These are phyloP conservation scores for Recurvirostra avosetta DNA, from an alignment of 2,113 vertebrate species.

Conservation along the genomic window DNA sequence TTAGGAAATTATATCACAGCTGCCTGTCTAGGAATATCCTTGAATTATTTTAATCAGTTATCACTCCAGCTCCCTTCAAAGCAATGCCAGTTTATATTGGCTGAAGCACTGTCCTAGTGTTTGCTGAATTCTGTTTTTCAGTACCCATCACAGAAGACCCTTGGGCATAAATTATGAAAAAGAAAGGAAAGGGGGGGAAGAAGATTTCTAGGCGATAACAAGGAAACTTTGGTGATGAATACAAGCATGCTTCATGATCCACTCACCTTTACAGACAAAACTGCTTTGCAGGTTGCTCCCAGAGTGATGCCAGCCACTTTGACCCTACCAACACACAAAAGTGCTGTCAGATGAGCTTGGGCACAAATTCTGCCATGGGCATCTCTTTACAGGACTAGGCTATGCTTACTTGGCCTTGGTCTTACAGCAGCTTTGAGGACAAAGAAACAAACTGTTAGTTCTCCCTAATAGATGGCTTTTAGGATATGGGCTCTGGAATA, in stretches of 20 bases:
- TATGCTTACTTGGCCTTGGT: neutral
- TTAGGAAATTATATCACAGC: neutral
- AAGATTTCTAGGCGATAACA: neutral
- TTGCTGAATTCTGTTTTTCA: neutral
- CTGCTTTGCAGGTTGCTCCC: neutral
- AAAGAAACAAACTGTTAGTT: neutral
- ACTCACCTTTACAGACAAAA: neutral
- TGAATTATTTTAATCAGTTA: neutral
- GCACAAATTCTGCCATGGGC: neutral
- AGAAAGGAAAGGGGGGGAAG: neutral
- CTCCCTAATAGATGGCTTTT: neutral
- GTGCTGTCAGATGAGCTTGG: neutral
- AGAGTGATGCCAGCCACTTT: neutral
- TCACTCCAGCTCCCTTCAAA: fast-evolving
- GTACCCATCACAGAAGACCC: neutral
- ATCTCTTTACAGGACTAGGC: neutral
- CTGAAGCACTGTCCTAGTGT: neutral
- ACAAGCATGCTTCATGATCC: neutral
- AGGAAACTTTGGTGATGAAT: neutral
- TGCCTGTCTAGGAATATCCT: neutral
- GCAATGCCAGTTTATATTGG: neutral
- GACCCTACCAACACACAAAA: neutral
- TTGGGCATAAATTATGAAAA: neutral
- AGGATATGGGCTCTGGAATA: neutral
- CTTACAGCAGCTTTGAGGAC: neutral